Conservation (phyloP, 1,140 invertebrate species). For the Pogonomyrmex barbatus region DNA sequence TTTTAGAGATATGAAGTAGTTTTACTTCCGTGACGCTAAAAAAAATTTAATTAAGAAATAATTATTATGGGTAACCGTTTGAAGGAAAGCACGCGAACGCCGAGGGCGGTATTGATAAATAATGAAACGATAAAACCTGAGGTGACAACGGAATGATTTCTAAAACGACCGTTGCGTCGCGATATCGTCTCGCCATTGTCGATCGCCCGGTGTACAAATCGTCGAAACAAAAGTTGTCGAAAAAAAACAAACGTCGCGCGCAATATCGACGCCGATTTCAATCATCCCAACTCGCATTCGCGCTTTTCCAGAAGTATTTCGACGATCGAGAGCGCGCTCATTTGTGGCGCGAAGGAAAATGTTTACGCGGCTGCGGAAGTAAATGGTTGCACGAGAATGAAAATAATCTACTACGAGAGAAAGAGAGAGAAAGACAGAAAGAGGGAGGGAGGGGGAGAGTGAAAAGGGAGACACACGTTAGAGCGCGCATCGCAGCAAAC, state of each 20-base stretch:
- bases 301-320: slow-evolving; percentile 23
- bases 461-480: neutral
- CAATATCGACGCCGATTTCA: slow-evolving; percentile 44
- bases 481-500: neutral
- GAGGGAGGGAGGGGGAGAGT: neutral
- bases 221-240: slow-evolving; percentile 26
- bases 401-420: slow-evolving; percentile 39
- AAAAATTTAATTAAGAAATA: neutral
- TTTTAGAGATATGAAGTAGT: neutral
- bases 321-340: slow-evolving; percentile 14
- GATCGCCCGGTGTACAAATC: neutral
- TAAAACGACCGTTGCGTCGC: slow-evolving; percentile 15
- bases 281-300: neutral
- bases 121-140: neutral
- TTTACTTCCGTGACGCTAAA: neutral
- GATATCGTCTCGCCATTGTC: slow-evolving; percentile 9
- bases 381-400: slow-evolving; percentile 23
- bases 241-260: slow-evolving; percentile 46
- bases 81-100: neutral
- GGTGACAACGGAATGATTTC: neutral
- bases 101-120: neutral
- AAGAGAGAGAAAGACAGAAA: neutral
- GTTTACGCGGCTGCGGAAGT: slow-evolving; percentile 33
- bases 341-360: slow-evolving; percentile 44
- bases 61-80: neutral